phyloP scores from a whole-genome alignment of 1,140 invertebrate species.

The Papilio dardanus region DNA sequence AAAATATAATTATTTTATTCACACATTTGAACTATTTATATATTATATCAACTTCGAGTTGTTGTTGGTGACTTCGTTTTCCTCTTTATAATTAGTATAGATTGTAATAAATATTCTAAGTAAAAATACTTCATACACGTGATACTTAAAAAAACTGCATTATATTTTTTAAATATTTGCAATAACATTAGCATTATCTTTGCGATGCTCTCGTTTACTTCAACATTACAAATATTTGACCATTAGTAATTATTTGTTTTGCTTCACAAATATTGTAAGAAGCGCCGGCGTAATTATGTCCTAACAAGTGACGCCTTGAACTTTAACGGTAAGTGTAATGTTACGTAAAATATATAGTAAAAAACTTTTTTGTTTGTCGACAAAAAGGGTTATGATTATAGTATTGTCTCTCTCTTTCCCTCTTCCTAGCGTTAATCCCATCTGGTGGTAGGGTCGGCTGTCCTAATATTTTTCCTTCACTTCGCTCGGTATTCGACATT shows the following conservation, averaged over 20 bases:
- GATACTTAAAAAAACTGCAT: background rate
- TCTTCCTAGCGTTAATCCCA: too few species aligned
- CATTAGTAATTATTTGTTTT: background rate
- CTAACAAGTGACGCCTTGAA: background rate
- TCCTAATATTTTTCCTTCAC: too few species aligned
- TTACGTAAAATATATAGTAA: background rate
- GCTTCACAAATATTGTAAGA: constrained; percentile 11
- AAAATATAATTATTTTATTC: too few species aligned
- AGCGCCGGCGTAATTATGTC: background rate
- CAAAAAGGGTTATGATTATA: background rate
- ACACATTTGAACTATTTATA: too few species aligned
- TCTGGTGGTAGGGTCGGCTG: too few species aligned
- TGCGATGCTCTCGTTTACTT: background rate
- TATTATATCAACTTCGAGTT: too few species aligned
- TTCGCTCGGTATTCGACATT: too few species aligned
- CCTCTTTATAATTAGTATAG: too few species aligned
- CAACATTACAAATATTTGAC: constrained; percentile 1
- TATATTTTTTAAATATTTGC: background rate
- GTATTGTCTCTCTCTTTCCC: background rate
- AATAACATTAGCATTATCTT: background rate
- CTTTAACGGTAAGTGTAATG: background rate
- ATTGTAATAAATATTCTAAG: background rate
- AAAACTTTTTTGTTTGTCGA: background rate
- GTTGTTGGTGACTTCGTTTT: too few species aligned
- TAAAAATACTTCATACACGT: background rate